Evolutionary conservation across 2,888 invertebrate species (phyloP).

Genomic region (Blastobasis adustella): DNA sequence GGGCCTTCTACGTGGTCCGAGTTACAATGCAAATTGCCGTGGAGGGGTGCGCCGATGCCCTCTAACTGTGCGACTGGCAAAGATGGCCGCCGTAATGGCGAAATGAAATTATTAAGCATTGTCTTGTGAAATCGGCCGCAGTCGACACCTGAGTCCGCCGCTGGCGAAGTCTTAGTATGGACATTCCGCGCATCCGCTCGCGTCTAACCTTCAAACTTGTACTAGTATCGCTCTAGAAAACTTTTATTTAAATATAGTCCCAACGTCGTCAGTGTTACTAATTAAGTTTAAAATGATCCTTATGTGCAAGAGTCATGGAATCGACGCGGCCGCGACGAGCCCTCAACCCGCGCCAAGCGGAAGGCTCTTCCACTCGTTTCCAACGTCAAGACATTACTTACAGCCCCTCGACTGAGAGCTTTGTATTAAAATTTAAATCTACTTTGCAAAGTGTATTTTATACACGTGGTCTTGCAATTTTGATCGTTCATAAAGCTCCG

Average conservation of each 20-base stretch:
- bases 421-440: conserved; percentile 75
- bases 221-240: no score
- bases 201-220: background rate
- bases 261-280: no score
- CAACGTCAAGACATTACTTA: conserved; percentile 65
- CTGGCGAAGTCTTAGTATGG: conserved; percentile 45
- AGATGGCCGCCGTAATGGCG: conserved; percentile 73
- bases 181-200: conserved; percentile 32
- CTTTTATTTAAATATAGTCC: no score
- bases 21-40: conserved; percentile 74
- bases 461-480: conserved; percentile 73
- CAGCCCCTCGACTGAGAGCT: conserved; percentile 69
- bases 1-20: conserved; percentile 71
- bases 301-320: no score
- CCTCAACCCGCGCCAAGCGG: conserved; percentile 2
- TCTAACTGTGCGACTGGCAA: conserved; percentile 72
- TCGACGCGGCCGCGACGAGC: no score
- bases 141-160: conserved; percentile 70
- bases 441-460: conserved; percentile 75
- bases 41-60: conserved; percentile 71
- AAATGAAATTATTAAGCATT: conserved; percentile 76
- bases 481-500: conserved; percentile 72
- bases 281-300: no score
- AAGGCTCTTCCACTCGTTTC: conserved; percentile 53
- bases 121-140: conserved; percentile 74